A percentile compares a stretch with the other conserved stretches of the same genome.
phyloP scores from a whole-genome alignment of 1,140 invertebrate genomes.

The Drosophila ficusphila region DNA sequence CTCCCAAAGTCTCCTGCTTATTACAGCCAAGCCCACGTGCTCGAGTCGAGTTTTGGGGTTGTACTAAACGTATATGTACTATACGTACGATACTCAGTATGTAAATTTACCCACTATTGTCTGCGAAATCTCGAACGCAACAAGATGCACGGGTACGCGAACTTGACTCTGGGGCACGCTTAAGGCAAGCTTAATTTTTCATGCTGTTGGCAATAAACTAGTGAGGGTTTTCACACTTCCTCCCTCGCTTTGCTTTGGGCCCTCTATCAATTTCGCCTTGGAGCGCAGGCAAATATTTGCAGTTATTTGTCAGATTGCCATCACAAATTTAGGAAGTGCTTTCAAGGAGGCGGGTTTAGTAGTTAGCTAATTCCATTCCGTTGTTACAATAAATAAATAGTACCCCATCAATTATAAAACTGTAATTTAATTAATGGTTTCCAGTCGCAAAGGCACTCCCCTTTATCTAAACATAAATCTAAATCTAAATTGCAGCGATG shows the following conservation, averaged over 20 bases:
- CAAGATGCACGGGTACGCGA: constrained; percentile 38
- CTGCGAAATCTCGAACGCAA: constrained; percentile 38
- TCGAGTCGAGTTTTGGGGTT: constrained; percentile 7
- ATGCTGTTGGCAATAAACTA: constrained; percentile 66
- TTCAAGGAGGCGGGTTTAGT: not conserved
- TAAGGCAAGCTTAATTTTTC: constrained; percentile 75
- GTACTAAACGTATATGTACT: not conserved
- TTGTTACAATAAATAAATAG: no score
- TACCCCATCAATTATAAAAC: no score
- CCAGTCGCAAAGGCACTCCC: no score
- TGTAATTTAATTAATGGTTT: no score
- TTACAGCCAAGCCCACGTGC: constrained; percentile 66
- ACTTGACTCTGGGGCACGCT: constrained; percentile 57
- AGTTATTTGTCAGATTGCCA: constrained; percentile 47
- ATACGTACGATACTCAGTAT: no score
- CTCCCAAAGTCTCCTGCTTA: constrained; percentile 75
- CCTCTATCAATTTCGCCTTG: constrained; percentile 37
- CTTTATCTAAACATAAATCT: no score
- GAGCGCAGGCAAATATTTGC: constrained; percentile 35
- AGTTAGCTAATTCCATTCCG: not conserved
- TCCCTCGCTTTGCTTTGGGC: not conserved
- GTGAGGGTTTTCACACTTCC: constrained; percentile 26
- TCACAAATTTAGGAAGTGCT: constrained; percentile 8
- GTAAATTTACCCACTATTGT: constrained; percentile 71
- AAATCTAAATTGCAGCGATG: no score